phyloP scores from a whole-genome alignment of 2,113 vertebrate species.

The Butastur rufipennis region DNA sequence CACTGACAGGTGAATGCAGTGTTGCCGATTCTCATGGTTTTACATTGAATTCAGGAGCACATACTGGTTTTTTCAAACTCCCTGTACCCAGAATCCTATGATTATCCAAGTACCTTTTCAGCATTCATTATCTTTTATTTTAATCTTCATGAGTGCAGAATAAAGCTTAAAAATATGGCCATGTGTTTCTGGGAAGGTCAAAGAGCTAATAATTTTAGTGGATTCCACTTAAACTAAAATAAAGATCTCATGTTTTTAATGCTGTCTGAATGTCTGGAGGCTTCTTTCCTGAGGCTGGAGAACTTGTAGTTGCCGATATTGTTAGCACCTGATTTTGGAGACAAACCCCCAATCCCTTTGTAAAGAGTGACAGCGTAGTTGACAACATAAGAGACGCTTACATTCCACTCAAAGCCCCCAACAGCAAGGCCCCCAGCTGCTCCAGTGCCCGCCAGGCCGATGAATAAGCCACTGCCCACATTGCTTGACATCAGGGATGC shows the following conservation, averaged over 20 bases:
- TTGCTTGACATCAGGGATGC: conserved; percentile 97
- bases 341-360: neutral
- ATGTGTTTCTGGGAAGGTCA: neutral
- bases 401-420: conserved; percentile 93
- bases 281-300: neutral
- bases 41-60: neutral
- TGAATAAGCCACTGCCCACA: conserved; percentile 91
- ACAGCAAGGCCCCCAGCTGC: conserved; percentile 92
- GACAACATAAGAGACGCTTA: conserved; percentile 57
- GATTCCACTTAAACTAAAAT: neutral
- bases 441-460: conserved; percentile 90
- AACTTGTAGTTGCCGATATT: neutral
- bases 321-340: neutral
- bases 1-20: neutral
- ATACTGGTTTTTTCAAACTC: neutral
- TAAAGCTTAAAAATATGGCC: neutral
- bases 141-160: neutral
- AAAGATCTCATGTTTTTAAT: neutral
- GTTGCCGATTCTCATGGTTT: neutral
- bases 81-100: neutral
- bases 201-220: neutral
- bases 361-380: neutral
- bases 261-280: neutral
- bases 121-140: neutral
- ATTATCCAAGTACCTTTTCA: neutral